Conservation (phyloP, 2,113 vertebrate genomes). For the Gobius niger region DNA sequence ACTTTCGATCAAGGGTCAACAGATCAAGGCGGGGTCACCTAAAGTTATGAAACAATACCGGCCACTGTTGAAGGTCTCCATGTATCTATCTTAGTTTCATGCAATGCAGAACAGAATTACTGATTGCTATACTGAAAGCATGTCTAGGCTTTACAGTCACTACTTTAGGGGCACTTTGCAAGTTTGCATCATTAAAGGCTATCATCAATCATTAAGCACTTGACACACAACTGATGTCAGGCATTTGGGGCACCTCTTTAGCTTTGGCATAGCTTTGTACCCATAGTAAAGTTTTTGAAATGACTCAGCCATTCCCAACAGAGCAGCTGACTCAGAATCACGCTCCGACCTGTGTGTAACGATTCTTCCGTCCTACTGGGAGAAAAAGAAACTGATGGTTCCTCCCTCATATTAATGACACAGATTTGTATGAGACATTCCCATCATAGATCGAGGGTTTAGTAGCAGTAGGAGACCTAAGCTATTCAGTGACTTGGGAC, state of each 20-base stretch:
- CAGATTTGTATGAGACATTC: neutral
- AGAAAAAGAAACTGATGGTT: neutral
- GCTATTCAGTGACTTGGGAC: no score
- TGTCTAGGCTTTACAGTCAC: neutral
- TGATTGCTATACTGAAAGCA: no score
- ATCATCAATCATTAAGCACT: neutral
- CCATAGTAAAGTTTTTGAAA: neutral
- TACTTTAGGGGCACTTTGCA: neutral
- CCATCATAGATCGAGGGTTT: neutral
- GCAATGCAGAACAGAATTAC: no score
- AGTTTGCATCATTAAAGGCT: neutral
- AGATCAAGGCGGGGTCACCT: no score
- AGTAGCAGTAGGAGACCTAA: neutral
- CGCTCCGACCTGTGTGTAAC: neutral
- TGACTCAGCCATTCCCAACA: neutral
- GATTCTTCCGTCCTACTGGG: neutral
- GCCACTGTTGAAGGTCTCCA: no score
- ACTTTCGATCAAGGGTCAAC: no score
- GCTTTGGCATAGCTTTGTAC: neutral
- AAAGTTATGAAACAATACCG: no score
- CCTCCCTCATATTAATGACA: neutral
- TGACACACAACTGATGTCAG: neutral
- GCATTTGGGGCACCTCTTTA: neutral
- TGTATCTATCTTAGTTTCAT: no score
- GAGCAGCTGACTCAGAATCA: slow-evolving; percentile 5